phyloP scores from a whole-genome alignment of 2,797 vertebrate genomes.

The Epinephelus awoara region DNA sequence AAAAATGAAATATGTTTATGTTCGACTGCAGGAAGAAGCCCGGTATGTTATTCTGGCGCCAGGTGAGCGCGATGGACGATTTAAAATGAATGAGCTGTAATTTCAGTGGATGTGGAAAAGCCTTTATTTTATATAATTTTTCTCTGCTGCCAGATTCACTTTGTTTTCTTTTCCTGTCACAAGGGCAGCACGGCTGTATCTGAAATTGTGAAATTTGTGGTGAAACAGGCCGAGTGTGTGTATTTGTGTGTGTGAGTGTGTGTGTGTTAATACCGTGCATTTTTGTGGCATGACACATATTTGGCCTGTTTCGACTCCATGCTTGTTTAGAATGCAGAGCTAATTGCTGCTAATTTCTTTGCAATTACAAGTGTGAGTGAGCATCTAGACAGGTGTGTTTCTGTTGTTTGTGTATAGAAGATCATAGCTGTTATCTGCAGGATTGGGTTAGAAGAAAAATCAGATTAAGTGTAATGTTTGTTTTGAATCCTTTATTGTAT shows the following conservation, averaged over 20 bases:
- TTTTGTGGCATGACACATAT: conserved; percentile 44
- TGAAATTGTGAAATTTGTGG: conserved; percentile 22
- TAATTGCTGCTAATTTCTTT: conserved; percentile 55
- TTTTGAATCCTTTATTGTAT: conserved; percentile 6
- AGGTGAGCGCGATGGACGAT: conserved; percentile 48
- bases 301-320: conserved; percentile 37
- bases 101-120: conserved; percentile 37
- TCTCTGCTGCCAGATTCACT: conserved; percentile 31
- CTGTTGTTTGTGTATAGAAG: conserved; percentile 6
- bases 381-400: conserved; percentile 36
- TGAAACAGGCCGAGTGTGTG: not conserved
- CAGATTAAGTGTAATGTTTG: conserved; percentile 7
- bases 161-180: conserved; percentile 33
- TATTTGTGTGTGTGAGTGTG: not conserved
- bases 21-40: conserved; percentile 50
- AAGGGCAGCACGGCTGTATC: not conserved
- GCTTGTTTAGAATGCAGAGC: conserved; percentile 34
- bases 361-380: conserved; percentile 44
- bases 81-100: conserved; percentile 44
- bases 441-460: not conserved
- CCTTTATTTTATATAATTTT: conserved; percentile 33
- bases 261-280: conserved; percentile 23
- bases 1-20: conserved; percentile 56
- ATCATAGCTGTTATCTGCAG: conserved; percentile 17
- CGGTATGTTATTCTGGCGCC: conserved; percentile 49